A percentile compares a stretch with the other conserved stretches of the same genome.
Conservation (phyloP, 2,113 vertebrate genomes). For the Eudorcas thomsonii region DNA sequence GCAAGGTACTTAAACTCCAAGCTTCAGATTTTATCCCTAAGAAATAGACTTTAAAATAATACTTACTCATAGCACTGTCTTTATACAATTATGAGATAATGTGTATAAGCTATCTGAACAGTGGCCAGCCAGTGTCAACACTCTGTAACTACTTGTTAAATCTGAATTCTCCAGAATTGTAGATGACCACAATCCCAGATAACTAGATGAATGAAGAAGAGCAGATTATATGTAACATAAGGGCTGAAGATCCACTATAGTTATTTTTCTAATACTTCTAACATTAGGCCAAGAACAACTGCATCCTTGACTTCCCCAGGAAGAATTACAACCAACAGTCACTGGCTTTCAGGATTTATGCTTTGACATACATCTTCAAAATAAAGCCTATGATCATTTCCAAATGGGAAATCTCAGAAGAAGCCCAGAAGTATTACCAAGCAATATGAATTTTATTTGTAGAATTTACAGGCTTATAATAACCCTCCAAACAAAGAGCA, state of each 20-base stretch:
- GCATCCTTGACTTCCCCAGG: slow-evolving; percentile 5
- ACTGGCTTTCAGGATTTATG: slow-evolving; percentile 22
- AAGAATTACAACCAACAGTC: slow-evolving; percentile 29
- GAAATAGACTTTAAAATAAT: slow-evolving; percentile 23
- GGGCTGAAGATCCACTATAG: neutral
- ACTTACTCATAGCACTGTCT: neutral
- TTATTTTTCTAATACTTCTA: neutral
- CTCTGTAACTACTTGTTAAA: neutral
- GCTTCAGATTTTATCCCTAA: neutral
- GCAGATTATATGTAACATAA: neutral
- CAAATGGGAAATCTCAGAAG: slow-evolving; percentile 37
- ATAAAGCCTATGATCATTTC: slow-evolving; percentile 36
- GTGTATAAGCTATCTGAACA: neutral
- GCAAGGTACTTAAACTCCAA: neutral
- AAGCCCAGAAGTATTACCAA: slow-evolving; percentile 25
- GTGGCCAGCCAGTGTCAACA: neutral
- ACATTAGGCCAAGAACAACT: neutral
- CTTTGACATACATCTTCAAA: slow-evolving; percentile 40
- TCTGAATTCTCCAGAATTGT: neutral
- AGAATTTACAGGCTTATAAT: slow-evolving; percentile 47
- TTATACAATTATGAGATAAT: neutral
- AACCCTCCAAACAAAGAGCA: slow-evolving; percentile 41
- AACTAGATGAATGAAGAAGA: neutral
- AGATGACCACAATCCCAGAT: neutral
- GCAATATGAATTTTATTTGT: slow-evolving; percentile 43